phyloP scores from a whole-genome alignment of 2,113 vertebrate species.

The Formicarius rufipectus region DNA sequence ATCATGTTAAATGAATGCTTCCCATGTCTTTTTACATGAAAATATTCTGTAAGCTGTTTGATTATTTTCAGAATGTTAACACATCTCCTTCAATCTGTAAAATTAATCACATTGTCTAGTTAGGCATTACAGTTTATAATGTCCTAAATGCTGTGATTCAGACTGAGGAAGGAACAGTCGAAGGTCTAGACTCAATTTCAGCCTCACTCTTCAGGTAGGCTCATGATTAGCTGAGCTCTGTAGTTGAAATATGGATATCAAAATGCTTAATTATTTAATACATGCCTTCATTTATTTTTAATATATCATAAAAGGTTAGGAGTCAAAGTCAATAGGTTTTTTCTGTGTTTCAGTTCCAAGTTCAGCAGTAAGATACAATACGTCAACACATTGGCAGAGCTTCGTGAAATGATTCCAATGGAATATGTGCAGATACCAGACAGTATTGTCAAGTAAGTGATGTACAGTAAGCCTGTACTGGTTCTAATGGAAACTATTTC shows the following conservation, averaged over 20 bases:
- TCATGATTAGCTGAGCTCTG: background rate
- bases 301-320: background rate
- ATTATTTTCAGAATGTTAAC: background rate
- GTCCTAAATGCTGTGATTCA: background rate
- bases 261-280: background rate
- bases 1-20: background rate
- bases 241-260: background rate
- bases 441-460: conserved; percentile 92
- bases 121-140: background rate
- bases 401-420: conserved; percentile 91
- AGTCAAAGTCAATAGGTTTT: background rate
- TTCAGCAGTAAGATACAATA: conserved; percentile 99
- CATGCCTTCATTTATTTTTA: background rate
- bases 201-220: background rate
- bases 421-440: conserved; percentile 94
- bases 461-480: background rate
- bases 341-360: conserved; percentile 83
- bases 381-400: conserved; percentile 87
- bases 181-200: background rate
- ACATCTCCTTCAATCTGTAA: background rate
- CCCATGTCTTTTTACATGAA: background rate
- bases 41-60: background rate
- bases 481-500: background rate
- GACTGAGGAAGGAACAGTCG: background rate
- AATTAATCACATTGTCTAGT: background rate